Conservation (phyloP, 2,888 invertebrate species). For the Andrena hattorfiana region DNA sequence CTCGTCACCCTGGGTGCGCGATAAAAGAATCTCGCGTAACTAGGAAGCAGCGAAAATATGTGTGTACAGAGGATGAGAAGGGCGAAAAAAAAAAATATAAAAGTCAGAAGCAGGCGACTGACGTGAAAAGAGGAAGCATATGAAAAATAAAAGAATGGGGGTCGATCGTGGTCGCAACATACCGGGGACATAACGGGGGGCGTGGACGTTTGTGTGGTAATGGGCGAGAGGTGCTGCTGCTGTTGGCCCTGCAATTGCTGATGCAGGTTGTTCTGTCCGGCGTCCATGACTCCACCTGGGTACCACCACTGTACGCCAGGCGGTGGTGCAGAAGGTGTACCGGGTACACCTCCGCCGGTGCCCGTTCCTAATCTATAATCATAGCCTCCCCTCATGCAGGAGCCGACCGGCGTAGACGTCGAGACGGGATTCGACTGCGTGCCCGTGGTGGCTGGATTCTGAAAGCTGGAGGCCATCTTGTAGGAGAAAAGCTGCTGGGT, state of each 20-base stretch:
- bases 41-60: slow-evolving; percentile 21
- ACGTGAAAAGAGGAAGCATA: slow-evolving; percentile 49
- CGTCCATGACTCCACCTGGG: slow-evolving; percentile 88
- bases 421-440: slow-evolving; percentile 88
- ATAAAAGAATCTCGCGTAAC: slow-evolving; percentile 26
- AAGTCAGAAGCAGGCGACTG: slow-evolving; percentile 51
- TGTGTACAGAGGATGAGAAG: slow-evolving; percentile 1
- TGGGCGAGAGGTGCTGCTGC: slow-evolving; percentile 83
- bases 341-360: slow-evolving; percentile 83
- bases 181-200: slow-evolving; percentile 84
- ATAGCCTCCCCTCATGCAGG: slow-evolving; percentile 86
- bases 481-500: slow-evolving; percentile 93
- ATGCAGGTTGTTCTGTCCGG: slow-evolving; percentile 87
- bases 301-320: slow-evolving; percentile 91
- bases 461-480: slow-evolving; percentile 94
- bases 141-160: slow-evolving; percentile 47
- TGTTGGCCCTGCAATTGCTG: slow-evolving; percentile 85
- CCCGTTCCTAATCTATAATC: slow-evolving; percentile 91
- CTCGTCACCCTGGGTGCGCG: neutral
- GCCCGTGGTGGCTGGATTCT: slow-evolving; percentile 89
- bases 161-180: slow-evolving; percentile 74
- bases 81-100: slow-evolving; percentile 3
- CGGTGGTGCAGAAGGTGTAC: slow-evolving; percentile 83
- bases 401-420: slow-evolving; percentile 87
- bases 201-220: slow-evolving; percentile 83